Base-by-base conservation (phyloP, 2,888 invertebrate genomes). In the Amphipyra berbera region DNA sequence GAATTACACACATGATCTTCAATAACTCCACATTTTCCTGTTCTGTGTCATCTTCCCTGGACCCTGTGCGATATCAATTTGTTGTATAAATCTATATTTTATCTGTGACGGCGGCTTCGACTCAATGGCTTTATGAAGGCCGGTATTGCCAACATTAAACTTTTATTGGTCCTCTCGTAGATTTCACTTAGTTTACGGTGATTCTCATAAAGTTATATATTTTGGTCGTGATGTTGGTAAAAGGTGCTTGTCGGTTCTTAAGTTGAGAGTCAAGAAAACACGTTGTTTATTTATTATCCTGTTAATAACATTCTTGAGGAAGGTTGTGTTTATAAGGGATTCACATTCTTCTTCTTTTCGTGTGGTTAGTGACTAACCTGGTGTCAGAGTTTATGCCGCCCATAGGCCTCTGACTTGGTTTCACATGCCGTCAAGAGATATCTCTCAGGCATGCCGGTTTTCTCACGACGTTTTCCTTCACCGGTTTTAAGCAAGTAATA, bases 161-260 rank as follows among this genome's bases (percentile, higher is more conserved):
- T 67, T 60, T 59, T 69, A 73, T 55, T 47, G 44, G 33, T 44
- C 21, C 13, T 58, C 41, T 54, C 37, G 30, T 21, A 13, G 27
- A 50, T 27, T 70, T 49, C 47, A 44, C 49, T 21, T 37, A 37
- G 10, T 48, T 37, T 6, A 44, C 50, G 14, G 14, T 33, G 68
- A 67, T 59, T 72, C 54, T 46, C 54, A 52, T 68, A 50, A 46
- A 66, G 10, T 53, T 64, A 9, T 64, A 9, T 64, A 55, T 55
- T 59, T 40, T 47, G 30, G 53, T 54, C 45, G 35, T 66, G 49
- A 59, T 37, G 30, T 65, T 57, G 53, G 33, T 12, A 65, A 14
- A 1, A 15, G 15, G 7, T 46, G 50, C 61, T 62, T 62, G 50
- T 10, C 0, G 37, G 10, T 0, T 27, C 14, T 52, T 14, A 48